These are phyloP conservation scores for Amazona vittata DNA, from an alignment of 2,113 vertebrate genomes.

Conservation along the genomic window DNA sequence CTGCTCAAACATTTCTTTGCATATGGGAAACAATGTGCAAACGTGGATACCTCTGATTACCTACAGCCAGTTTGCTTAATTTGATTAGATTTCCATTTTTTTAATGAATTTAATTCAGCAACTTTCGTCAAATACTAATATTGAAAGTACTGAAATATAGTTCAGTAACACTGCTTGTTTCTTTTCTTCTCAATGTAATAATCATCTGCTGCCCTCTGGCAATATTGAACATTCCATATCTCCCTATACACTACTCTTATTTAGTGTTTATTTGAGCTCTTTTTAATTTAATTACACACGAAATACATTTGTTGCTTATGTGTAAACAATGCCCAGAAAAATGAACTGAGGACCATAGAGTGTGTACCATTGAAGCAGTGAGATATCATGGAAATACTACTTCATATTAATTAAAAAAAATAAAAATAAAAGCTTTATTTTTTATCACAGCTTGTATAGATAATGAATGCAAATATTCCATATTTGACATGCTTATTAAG, in stretches of 20 bases:
- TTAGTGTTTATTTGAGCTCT: slow-evolving; percentile 24
- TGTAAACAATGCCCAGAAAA: slow-evolving; percentile 11
- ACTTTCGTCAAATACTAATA: slow-evolving; percentile 6
- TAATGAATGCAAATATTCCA: background rate
- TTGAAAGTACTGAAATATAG: background rate
- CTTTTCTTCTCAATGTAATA: slow-evolving; percentile 9
- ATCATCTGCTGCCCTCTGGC: slow-evolving; percentile 7
- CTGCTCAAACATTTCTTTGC: slow-evolving; percentile 37
- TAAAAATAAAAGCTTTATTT: background rate
- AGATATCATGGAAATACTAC: background rate
- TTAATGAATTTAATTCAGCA: background rate
- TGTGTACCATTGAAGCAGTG: background rate
- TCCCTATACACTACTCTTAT: background rate
- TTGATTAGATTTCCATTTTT: slow-evolving; percentile 5
- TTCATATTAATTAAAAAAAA: background rate
- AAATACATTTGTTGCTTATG: background rate
- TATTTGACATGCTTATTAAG: background rate
- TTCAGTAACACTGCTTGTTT: slow-evolving; percentile 26
- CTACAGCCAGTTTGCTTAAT: slow-evolving; percentile 30
- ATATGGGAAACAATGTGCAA: slow-evolving; percentile 55
- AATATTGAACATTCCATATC: background rate
- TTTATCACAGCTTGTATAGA: background rate
- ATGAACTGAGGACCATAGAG: background rate
- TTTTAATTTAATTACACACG: slow-evolving; percentile 22
- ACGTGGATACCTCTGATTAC: slow-evolving; percentile 48